Conservation (phyloP, 2,113 vertebrate genomes). For the Oxyruncus cristatus region DNA sequence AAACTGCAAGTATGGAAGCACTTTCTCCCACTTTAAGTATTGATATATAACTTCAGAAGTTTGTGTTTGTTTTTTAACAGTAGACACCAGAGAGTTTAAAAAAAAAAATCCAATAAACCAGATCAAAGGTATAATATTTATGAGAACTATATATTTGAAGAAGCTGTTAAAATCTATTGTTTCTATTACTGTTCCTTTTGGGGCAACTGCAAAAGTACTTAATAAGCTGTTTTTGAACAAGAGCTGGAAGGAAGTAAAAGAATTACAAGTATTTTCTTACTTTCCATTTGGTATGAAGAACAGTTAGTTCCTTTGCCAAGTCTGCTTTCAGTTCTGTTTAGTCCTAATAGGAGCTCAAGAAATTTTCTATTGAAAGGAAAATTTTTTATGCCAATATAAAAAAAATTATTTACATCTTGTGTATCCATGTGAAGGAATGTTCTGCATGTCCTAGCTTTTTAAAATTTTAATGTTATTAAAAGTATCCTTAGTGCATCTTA, state of each 20-base stretch:
- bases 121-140: not conserved
- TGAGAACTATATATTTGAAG: not conserved
- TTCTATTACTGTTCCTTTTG: constrained; percentile 11
- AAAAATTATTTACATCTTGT: not conserved
- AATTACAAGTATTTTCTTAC: constrained; percentile 35
- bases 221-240: not conserved
- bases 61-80: not conserved
- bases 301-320: not conserved
- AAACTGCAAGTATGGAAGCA: not conserved
- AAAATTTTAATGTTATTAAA: not conserved
- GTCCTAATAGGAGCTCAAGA: not conserved
- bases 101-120: not conserved
- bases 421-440: not conserved
- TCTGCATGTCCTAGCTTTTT: not conserved
- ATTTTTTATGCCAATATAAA: not conserved
- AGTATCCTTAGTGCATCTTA: not conserved
- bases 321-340: not conserved
- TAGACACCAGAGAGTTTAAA: not conserved
- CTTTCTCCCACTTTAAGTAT: not conserved
- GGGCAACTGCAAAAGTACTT: constrained; percentile 12
- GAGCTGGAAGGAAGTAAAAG: constrained; percentile 19
- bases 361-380: not conserved
- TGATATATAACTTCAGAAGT: not conserved
- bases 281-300: constrained; percentile 20
- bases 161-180: not conserved